phyloP scores from a whole-genome alignment of 2,888 invertebrate species.

The Habroteleia sp. region DNA sequence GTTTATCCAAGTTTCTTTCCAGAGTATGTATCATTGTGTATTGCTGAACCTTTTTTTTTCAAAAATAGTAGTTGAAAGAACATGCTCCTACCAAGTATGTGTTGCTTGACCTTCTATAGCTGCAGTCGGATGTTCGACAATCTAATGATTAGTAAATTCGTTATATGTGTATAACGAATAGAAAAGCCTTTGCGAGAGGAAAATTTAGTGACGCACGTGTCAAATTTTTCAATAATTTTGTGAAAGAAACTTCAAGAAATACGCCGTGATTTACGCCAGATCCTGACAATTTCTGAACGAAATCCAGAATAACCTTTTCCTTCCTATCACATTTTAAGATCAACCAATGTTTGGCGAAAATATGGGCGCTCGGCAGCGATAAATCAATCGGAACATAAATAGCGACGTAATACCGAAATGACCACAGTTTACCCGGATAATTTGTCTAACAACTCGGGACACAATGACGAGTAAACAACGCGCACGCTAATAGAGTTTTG shows the following conservation, averaged over 20 bases:
- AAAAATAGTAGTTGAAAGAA: too few species aligned
- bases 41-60: background rate
- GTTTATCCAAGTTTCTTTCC: constrained; percentile 6
- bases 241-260: constrained; percentile 20
- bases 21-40: too few species aligned
- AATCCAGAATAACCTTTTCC: constrained; percentile 16
- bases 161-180: constrained; percentile 12
- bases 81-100: too few species aligned
- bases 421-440: constrained; percentile 31
- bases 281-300: constrained; percentile 25
- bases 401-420: constrained; percentile 20
- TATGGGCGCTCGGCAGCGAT: constrained; percentile 15
- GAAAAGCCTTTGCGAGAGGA: constrained; percentile 6
- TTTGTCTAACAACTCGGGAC: constrained; percentile 28
- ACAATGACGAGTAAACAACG: constrained; percentile 26
- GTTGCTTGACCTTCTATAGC: too few species aligned
- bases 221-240: constrained; percentile 12
- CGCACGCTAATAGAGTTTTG: constrained; percentile 29
- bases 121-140: too few species aligned
- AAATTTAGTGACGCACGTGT: constrained; percentile 22
- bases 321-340: constrained; percentile 17
- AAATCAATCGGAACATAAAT: constrained; percentile 33
- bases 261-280: constrained; percentile 36
- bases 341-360: constrained; percentile 25
- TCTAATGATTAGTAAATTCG: too few species aligned